Percentiles rank a stretch among this genome's conserved stretches.
Evolutionary conservation across 2,888 invertebrate genomes (phyloP).

Genomic region (Escarpia spicata): DNA sequence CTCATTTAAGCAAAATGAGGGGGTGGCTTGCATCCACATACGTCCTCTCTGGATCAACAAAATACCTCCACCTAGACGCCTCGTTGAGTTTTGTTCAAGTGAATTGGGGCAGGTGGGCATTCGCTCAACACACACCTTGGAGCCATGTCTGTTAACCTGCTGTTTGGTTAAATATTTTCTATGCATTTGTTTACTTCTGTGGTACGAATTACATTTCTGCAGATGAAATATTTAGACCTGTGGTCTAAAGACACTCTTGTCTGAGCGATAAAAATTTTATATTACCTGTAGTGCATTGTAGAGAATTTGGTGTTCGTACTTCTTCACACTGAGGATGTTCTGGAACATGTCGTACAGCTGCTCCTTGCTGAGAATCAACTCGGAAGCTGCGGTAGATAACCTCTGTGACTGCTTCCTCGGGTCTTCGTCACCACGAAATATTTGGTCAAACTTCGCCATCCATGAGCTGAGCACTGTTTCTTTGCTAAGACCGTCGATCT

Average conservation of each 20-base stretch:
- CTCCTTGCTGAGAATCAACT: conserved; percentile 96
- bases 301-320: conserved; percentile 98
- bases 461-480: conserved; percentile 98
- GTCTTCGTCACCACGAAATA: conserved; percentile 76
- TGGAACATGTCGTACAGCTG: conserved; percentile 99
- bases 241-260: background rate
- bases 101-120: background rate
- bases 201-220: background rate
- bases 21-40: too few species aligned
- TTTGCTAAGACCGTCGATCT: conserved; percentile 99
- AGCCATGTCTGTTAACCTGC: background rate
- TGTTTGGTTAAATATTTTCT: background rate
- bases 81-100: too few species aligned
- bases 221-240: background rate
- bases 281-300: conserved; percentile 95
- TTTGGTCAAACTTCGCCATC: conserved; percentile 98
- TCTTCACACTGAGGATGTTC: conserved; percentile 97
- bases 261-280: background rate
- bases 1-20: too few species aligned
- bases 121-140: too few species aligned
- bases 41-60: too few species aligned
- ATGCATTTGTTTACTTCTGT: background rate
- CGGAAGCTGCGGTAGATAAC: conserved; percentile 67
- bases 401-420: conserved; percentile 73
- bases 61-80: too few species aligned